Evolutionary conservation across 1,140 invertebrate genomes (phyloP), one percentile per base, ranked within the genome.

Genomic region (Orchesella cincta): DNA sequence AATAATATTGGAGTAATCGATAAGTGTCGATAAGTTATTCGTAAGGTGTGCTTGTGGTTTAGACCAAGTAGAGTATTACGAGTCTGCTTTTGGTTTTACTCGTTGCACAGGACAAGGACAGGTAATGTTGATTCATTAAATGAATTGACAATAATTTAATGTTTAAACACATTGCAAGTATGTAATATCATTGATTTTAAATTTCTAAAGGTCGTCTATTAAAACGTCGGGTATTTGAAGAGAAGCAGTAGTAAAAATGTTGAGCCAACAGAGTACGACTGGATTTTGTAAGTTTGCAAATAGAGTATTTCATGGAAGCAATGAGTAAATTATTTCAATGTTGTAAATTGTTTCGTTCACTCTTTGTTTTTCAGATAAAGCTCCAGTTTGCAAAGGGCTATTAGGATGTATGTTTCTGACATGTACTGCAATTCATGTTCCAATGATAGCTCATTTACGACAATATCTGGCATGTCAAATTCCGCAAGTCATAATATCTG

Each of bases 351-450:
- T 12, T 12, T 46, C 39, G 20, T 46, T 12, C 39, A 46, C 8
- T 12, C 39, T 20, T 20, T 62, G 8, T 76, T 75, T 84, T 84
- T 28, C 80, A 87, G 87, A 87, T 82, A 86, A 86, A 83, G 86
- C 86, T 67, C 87, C 87, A 62, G 86, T 88, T 34, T 86, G 85
- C 18, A 88, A 87, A 81, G 85, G 85, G 26, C 80, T 87, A 23
- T 83, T 87, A 82, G 85, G 86, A 28, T 83, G 82, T 31, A 84
- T 87, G 82, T 86, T 88, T 77, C 74, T 88, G 28, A 86, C 87
- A 57, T 87, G 86, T 74, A 86, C 85, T 52, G 86, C 86, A 62
- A 82, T 88, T 18, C 86, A 87, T 83, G 84, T 88, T 52, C 87
- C 87, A 46, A 82, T 87, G 26, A 78, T 87, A 54, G 85, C 84